A percentile compares a stretch with the other conserved stretches of the same genome.
These are phyloP conservation scores for Moxostoma hubbsi DNA, from an alignment of 2,797 vertebrate genomes.

Conservation along the genomic window DNA sequence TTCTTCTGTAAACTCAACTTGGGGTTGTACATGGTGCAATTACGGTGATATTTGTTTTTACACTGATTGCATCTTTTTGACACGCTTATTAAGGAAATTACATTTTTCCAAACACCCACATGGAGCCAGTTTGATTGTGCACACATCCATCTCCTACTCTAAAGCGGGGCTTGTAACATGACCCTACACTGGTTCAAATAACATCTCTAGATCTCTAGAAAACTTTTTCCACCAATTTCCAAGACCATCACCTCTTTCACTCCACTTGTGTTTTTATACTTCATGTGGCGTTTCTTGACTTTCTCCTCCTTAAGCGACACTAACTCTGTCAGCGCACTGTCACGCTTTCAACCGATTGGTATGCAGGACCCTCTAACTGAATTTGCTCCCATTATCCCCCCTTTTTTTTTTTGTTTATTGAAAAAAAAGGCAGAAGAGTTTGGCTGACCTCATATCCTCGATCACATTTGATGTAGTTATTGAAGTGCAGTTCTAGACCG, in stretches of 20 bases:
- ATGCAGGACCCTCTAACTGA: slow-evolving; percentile 31
- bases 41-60: slow-evolving; percentile 37
- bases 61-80: slow-evolving; percentile 44
- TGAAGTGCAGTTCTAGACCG: neutral
- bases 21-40: slow-evolving; percentile 10
- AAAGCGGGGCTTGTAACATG: neutral
- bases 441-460: neutral
- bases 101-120: slow-evolving; percentile 31
- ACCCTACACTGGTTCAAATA: slow-evolving; percentile 23
- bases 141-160: slow-evolving; percentile 8
- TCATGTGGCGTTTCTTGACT: neutral
- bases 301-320: slow-evolving; percentile 9
- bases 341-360: slow-evolving; percentile 4
- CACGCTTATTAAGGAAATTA: slow-evolving; percentile 42
- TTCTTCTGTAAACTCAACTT: slow-evolving; percentile 10
- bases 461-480: slow-evolving; percentile 1
- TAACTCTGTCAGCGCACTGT: slow-evolving; percentile 37
- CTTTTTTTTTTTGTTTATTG: neutral
- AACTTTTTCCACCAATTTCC: slow-evolving; percentile 16
- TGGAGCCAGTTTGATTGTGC: slow-evolving; percentile 41
- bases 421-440: slow-evolving; percentile 13
- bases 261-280: slow-evolving; percentile 8
- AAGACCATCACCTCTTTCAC: neutral
- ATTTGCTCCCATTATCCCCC: slow-evolving; percentile 18
- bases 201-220: neutral